Conservation (phyloP, 2,888 invertebrate species). For the Serripes groenlandicus region DNA sequence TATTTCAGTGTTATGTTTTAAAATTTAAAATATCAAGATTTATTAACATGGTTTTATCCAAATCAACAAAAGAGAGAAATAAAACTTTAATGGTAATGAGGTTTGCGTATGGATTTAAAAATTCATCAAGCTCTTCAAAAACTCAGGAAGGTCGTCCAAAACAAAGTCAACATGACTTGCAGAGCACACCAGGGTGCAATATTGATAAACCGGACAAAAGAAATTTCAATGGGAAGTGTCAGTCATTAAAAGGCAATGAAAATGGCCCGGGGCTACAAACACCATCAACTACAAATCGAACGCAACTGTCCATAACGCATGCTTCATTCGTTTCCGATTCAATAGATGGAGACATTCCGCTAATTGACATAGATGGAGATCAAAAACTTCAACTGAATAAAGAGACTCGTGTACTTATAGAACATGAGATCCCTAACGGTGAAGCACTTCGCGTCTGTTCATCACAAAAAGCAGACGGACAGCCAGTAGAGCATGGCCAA, state of each 20-base stretch:
- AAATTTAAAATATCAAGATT: background rate
- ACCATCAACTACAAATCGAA: background rate
- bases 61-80: constrained; percentile 6
- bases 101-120: constrained; percentile 12
- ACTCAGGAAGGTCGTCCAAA: background rate
- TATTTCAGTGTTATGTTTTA: too few species aligned
- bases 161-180: background rate
- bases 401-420: background rate
- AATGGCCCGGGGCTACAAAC: background rate
- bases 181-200: background rate
- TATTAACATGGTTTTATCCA: constrained; percentile 1
- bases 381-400: background rate
- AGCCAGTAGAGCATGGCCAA: too few species aligned
- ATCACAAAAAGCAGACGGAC: too few species aligned
- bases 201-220: background rate
- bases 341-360: too few species aligned
- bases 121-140: background rate
- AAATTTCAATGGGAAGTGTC: background rate
- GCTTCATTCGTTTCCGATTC: background rate
- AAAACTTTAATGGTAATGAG: constrained; percentile 7
- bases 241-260: constrained; percentile 10
- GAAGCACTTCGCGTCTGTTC: too few species aligned
- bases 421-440: too few species aligned
- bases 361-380: too few species aligned
- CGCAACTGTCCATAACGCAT: background rate